These are phyloP conservation scores for Aricia agestis DNA, from an alignment of 1,140 invertebrate species.

Conservation along the genomic window DNA sequence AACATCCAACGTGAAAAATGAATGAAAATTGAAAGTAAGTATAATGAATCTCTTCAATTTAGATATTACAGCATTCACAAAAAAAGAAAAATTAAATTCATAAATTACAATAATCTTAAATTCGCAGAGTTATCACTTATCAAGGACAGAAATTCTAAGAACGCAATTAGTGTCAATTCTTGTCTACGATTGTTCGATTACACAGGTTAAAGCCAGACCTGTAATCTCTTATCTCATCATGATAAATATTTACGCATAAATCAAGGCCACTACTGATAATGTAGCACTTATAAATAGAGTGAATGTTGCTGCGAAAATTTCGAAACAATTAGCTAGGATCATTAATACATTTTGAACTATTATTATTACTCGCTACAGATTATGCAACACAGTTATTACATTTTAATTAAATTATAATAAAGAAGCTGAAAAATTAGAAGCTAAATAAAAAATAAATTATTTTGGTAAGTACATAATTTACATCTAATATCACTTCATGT, in stretches of 20 bases:
- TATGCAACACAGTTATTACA: too few species aligned
- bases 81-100: not conserved
- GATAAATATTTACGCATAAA: conserved; percentile 35
- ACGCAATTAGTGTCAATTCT: conserved; percentile 29
- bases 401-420: too few species aligned
- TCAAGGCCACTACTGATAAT: conserved; percentile 37
- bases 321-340: not conserved
- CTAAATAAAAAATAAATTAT: too few species aligned
- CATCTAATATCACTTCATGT: too few species aligned
- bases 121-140: not conserved
- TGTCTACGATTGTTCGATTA: conserved; percentile 9
- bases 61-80: too few species aligned
- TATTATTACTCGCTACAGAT: not conserved
- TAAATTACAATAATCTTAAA: not conserved
- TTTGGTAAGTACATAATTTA: too few species aligned
- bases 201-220: conserved; percentile 18
- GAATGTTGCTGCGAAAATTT: not conserved
- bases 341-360: not conserved
- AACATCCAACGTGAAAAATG: not conserved
- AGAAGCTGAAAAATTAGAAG: too few species aligned
- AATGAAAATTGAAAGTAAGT: too few species aligned
- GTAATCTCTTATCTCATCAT: conserved; percentile 24
- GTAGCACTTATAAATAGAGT: conserved; percentile 23
- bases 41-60: too few species aligned
- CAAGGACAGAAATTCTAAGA: too few species aligned